These are phyloP conservation scores for Gasteruption jaculator DNA, from an alignment of 2,888 invertebrate genomes.

Conservation along the genomic window DNA sequence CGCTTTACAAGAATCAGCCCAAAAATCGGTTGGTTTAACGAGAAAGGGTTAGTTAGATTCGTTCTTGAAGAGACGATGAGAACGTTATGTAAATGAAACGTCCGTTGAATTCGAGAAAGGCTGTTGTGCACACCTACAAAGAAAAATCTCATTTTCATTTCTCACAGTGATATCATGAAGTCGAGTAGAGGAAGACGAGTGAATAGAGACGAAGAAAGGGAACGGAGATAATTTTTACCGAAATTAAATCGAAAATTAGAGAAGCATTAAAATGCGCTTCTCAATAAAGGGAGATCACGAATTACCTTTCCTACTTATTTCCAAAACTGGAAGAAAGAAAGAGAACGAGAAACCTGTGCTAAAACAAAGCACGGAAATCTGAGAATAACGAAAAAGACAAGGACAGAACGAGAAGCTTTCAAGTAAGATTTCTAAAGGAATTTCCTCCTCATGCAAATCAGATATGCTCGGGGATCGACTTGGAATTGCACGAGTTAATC, in stretches of 20 bases:
- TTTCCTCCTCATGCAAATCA: conserved; percentile 46
- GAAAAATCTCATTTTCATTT: too few species aligned
- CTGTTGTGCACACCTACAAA: too few species aligned
- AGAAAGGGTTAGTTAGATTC: too few species aligned
- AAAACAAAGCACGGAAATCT: conserved; percentile 3
- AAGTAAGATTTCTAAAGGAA: conserved; percentile 41
- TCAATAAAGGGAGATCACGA: too few species aligned
- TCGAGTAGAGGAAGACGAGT: conserved; percentile 12
- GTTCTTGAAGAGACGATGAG: conserved; percentile 41
- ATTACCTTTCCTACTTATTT: too few species aligned
- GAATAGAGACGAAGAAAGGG: conserved; percentile 11
- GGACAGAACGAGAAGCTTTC: conserved; percentile 27
- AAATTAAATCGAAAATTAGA: conserved; percentile 51
- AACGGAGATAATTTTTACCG: conserved; percentile 44
- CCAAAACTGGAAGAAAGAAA: conserved; percentile 7
- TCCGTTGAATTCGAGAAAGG: conserved; percentile 36
- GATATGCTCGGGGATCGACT: conserved; percentile 31
- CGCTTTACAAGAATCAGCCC: too few species aligned
- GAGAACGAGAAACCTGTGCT: conserved; percentile 13
- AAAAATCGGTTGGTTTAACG: too few species aligned
- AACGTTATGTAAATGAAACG: conserved; percentile 45
- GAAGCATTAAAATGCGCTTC: conserved; percentile 47
- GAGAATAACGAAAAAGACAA: conserved; percentile 8
- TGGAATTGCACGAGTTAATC: conserved; percentile 41
- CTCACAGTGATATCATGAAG: too few species aligned